Percentiles rank a stretch among this genome's conserved stretches.
Conservation (phyloP, 2,888 invertebrate species). For the Caenorhabditis macrosperma region DNA sequence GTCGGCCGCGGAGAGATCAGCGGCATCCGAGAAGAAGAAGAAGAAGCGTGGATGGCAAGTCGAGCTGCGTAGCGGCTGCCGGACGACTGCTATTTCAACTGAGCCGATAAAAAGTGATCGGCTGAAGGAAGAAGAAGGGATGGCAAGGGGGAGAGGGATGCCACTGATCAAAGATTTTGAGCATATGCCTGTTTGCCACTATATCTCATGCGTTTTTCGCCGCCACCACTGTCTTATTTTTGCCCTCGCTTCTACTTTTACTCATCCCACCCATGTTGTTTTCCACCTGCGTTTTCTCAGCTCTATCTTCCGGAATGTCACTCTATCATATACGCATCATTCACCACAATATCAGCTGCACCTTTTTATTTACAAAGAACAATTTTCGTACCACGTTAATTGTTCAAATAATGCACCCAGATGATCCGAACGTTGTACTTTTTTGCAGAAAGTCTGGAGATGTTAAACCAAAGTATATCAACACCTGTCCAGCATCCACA, state of each 20-base stretch:
- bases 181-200: conserved; percentile 60
- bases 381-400: no score
- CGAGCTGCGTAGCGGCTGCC: conserved; percentile 54
- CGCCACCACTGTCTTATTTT: conserved; percentile 40
- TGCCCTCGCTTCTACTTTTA: conserved; percentile 48
- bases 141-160: conserved; percentile 28
- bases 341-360: conserved; percentile 24
- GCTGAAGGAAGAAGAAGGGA: conserved; percentile 47
- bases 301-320: conserved; percentile 1
- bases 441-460: conserved; percentile 45
- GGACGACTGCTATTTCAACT: conserved; percentile 58
- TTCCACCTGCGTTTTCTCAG: conserved; percentile 16
- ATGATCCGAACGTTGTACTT: no score
- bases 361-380: background rate
- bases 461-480: conserved; percentile 50
- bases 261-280: conserved; percentile 44
- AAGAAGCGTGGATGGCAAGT: conserved; percentile 48
- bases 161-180: conserved; percentile 63
- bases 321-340: conserved; percentile 11
- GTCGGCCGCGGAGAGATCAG: conserved; percentile 10
- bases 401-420: no score
- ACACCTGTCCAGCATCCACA: conserved; percentile 9
- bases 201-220: conserved; percentile 57
- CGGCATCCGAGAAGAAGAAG: conserved; percentile 31
- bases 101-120: conserved; percentile 63